A percentile compares a stretch with the other conserved stretches of the same genome.
phyloP scores from a whole-genome alignment of 64 coral and sea anemone genomes.

The Astreopora myriophthalma region DNA sequence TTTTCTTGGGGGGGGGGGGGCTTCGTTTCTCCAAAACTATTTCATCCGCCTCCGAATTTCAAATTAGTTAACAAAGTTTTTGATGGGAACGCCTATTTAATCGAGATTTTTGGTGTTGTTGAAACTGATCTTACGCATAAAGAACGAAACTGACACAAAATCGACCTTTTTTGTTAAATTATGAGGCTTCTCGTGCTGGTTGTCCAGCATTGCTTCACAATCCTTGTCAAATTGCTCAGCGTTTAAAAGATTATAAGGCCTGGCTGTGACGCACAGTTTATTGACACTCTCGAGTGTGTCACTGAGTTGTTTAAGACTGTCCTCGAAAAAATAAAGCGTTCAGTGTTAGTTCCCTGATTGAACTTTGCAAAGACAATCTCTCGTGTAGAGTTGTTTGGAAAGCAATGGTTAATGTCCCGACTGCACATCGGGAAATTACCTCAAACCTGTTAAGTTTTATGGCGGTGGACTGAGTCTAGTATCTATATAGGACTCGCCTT shows the following conservation, averaged over 20 bases:
- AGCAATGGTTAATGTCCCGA: not conserved
- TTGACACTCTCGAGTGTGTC: constrained; percentile 12
- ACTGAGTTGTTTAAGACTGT: not conserved
- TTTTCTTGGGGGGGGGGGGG: too few species aligned
- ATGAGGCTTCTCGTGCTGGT: too few species aligned
- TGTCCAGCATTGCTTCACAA: not conserved
- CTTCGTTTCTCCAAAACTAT: not conserved
- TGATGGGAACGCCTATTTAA: not conserved
- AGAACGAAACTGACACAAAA: not conserved
- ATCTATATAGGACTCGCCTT: not conserved
- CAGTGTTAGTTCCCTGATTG: not conserved
- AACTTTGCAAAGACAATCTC: not conserved
- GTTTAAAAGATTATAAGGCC: not conserved
- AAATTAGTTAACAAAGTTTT: not conserved
- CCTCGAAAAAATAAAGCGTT: not conserved
- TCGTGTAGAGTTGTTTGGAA: not conserved
- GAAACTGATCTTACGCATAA: not conserved
- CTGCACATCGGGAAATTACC: too few species aligned
- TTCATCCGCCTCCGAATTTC: not conserved
- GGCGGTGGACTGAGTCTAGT: not conserved
- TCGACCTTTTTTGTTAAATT: not conserved
- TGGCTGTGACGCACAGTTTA: not conserved
- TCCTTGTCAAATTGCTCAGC: not conserved
- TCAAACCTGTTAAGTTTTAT: too few species aligned
- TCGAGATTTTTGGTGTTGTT: not conserved